Evolutionary conservation across 92 coral and sea anemone species (phyloP).

Genomic region (Montipora capitata): DNA sequence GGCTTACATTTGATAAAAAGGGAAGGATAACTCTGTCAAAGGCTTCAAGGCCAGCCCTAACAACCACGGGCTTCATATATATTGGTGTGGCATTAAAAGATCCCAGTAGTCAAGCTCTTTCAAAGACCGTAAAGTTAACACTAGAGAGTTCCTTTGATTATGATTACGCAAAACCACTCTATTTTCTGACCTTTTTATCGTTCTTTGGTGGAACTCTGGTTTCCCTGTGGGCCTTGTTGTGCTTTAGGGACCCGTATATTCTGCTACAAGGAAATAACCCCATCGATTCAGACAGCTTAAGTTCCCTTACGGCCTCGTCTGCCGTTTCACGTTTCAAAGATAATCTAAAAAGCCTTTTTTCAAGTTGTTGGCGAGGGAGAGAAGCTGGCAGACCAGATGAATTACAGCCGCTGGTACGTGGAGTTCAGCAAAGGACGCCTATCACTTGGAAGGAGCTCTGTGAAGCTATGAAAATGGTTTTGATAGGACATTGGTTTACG

Average conservation of each 20-base stretch:
- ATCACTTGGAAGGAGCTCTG: conserved; percentile 57
- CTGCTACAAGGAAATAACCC: conserved; percentile 32
- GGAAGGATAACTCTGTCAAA: conserved; percentile 86
- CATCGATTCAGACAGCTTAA: conserved; percentile 11
- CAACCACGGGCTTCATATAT: conserved; percentile 53
- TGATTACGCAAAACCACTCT: conserved; percentile 77
- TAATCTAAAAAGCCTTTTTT: conserved; percentile 35
- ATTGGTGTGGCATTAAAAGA: conserved; percentile 82
- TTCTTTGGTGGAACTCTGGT: conserved; percentile 84
- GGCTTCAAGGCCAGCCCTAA: conserved; percentile 70
- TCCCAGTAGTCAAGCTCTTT: background rate
- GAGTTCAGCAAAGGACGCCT: conserved; percentile 12
- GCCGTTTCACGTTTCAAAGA: conserved; percentile 5
- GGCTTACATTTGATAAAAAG: conserved; percentile 61
- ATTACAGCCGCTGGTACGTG: conserved; percentile 70
- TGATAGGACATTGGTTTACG: conserved; percentile 79
- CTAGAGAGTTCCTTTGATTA: conserved; percentile 76
- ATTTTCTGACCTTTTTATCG: conserved; percentile 75
- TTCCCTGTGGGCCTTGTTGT: conserved; percentile 89
- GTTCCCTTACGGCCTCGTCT: background rate
- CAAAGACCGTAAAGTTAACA: conserved; percentile 44
- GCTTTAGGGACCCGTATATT: conserved; percentile 83
- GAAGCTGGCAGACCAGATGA: conserved; percentile 50
- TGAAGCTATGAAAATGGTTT: conserved; percentile 69
- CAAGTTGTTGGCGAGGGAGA: conserved; percentile 31